phyloP scores from a whole-genome alignment of 2,888 invertebrate genomes.

The Tiphia femorata region DNA sequence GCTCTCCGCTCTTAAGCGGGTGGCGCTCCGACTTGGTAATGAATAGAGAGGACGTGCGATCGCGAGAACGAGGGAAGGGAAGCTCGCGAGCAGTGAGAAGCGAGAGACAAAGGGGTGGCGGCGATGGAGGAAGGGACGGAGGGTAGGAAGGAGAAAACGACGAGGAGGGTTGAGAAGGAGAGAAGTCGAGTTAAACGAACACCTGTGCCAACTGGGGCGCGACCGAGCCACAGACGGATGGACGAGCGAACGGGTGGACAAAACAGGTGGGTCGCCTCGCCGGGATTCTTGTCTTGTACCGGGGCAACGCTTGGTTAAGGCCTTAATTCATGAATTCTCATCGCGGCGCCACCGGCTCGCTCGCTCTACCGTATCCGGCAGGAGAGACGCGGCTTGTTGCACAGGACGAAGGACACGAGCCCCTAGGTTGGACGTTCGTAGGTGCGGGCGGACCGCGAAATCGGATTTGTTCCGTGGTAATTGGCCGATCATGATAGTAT shows the following conservation, averaged over 20 bases:
- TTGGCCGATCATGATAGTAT: too few relatives aligned
- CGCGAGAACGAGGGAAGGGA: background rate
- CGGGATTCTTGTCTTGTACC: constrained; percentile 54
- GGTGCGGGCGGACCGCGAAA: too few relatives aligned
- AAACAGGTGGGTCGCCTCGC: constrained; percentile 63
- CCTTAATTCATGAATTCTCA: constrained; percentile 36
- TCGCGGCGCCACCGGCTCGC: constrained; percentile 30
- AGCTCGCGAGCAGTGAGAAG: constrained; percentile 11
- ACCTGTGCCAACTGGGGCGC: constrained; percentile 68
- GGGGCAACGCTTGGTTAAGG: constrained; percentile 22
- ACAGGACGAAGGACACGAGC: too few relatives aligned
- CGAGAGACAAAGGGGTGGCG: constrained; percentile 19
- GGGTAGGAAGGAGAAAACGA: constrained; percentile 12
- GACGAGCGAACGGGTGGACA: constrained; percentile 61
- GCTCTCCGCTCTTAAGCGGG: constrained; percentile 38
- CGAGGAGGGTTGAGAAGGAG: constrained; percentile 17
- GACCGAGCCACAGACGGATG: constrained; percentile 55
- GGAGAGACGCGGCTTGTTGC: too few relatives aligned
- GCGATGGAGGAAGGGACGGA: constrained; percentile 14
- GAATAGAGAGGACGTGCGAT: background rate
- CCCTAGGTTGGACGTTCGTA: too few relatives aligned
- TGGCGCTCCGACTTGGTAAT: constrained; percentile 21
- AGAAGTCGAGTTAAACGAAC: constrained; percentile 58
- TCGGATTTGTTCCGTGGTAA: too few relatives aligned
- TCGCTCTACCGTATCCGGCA: too few relatives aligned